Percentiles rank a stretch among this genome's conserved stretches.
Evolutionary conservation across 2,797 vertebrate species (phyloP).

Genomic region (Euthynnus affinis): DNA sequence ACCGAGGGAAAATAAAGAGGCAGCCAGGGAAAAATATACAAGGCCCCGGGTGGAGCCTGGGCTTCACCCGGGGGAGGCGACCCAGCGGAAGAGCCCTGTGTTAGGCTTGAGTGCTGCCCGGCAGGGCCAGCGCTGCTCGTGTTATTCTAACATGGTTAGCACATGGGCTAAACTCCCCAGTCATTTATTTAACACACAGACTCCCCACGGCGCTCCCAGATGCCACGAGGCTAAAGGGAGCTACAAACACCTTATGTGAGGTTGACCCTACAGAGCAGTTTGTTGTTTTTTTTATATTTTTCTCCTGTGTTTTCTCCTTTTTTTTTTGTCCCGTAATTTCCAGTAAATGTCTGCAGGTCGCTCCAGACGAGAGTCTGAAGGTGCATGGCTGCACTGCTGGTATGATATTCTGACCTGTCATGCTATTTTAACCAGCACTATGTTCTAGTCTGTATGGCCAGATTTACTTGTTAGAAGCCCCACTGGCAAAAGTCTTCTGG

Average conservation of each 20-base stretch:
- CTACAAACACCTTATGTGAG: slow-evolving; percentile 72
- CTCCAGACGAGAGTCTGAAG: slow-evolving; percentile 29
- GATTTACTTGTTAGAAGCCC: background rate
- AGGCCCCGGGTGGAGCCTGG: slow-evolving; percentile 82
- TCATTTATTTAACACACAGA: slow-evolving; percentile 92
- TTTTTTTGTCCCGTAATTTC: slow-evolving; percentile 61
- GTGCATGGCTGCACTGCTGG: slow-evolving; percentile 17
- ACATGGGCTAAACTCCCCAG: slow-evolving; percentile 91
- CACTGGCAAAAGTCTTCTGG: slow-evolving; percentile 16
- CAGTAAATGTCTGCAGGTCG: slow-evolving; percentile 60
- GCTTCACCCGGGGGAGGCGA: slow-evolving; percentile 81
- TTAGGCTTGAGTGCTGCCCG: slow-evolving; percentile 81
- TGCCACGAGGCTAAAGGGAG: slow-evolving; percentile 78
- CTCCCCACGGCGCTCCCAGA: slow-evolving; percentile 85
- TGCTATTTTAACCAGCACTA: slow-evolving; percentile 10
- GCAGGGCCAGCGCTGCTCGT: slow-evolving; percentile 71
- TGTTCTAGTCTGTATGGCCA: slow-evolving; percentile 8
- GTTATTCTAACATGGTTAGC: slow-evolving; percentile 98
- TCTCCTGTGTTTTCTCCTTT: slow-evolving; percentile 25
- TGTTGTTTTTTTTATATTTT: slow-evolving; percentile 27
- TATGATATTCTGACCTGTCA: background rate
- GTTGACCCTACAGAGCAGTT: slow-evolving; percentile 41
- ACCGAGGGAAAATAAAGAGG: slow-evolving; percentile 92
- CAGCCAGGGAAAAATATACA: slow-evolving; percentile 95
- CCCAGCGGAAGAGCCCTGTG: slow-evolving; percentile 79